These are phyloP conservation scores for Atta cephalotes DNA, from an alignment of 1,140 invertebrate species.

Conservation along the genomic window DNA sequence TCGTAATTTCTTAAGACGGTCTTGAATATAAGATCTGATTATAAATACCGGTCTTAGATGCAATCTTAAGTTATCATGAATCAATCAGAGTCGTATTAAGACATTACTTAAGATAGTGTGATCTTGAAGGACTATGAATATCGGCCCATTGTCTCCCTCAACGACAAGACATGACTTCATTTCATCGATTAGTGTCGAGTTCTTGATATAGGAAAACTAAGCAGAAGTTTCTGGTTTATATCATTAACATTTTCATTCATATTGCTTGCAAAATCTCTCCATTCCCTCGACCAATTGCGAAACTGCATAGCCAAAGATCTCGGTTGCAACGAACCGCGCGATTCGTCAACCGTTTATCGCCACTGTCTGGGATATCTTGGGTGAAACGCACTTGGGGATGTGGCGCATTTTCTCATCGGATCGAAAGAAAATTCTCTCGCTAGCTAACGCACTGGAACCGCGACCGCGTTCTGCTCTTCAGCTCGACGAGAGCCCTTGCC, in stretches of 20 bases:
- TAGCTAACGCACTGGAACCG: constrained; percentile 37
- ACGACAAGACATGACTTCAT: background rate
- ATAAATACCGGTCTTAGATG: no score
- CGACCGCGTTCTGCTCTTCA: constrained; percentile 62
- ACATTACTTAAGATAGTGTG: no score
- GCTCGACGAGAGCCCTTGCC: constrained; percentile 47
- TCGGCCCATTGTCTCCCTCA: no score
- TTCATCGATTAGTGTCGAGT: constrained; percentile 2
- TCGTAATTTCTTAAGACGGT: no score
- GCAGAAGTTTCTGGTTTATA: background rate
- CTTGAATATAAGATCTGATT: no score
- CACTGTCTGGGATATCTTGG: background rate
- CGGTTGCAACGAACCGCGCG: background rate
- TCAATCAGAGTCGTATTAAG: no score
- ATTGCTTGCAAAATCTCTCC: background rate
- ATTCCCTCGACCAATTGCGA: background rate
- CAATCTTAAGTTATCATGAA: no score
- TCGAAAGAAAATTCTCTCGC: constrained; percentile 47
- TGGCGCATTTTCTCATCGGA: constrained; percentile 48
- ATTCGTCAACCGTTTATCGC: constrained; percentile 8
- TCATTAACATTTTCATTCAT: constrained; percentile 2
- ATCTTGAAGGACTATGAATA: no score
- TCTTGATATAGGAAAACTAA: background rate
- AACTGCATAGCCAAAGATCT: background rate
- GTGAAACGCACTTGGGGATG: background rate